Evolutionary conservation across 2,113 vertebrate genomes (phyloP).

Genomic region (Columba janthina): DNA sequence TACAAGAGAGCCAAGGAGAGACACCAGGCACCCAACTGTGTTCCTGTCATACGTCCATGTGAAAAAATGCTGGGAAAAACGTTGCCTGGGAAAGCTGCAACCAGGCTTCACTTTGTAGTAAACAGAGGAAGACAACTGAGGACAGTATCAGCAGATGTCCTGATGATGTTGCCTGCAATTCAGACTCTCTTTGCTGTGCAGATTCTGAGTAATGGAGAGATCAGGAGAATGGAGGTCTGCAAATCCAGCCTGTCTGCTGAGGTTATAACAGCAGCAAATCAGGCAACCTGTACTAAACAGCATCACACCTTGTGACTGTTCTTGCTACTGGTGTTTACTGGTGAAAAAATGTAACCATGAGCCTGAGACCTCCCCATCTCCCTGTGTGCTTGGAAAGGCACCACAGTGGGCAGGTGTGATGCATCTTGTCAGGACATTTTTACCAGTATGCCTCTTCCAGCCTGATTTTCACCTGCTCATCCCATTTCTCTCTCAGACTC

Average conservation of each 20-base stretch:
- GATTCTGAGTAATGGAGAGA: neutral
- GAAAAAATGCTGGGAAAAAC: neutral
- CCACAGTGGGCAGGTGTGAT: accelerated
- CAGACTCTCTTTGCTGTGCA: neutral
- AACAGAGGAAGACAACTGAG: neutral
- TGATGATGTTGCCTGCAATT: neutral
- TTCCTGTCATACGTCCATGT: neutral
- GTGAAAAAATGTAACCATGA: neutral
- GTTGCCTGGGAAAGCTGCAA: neutral
- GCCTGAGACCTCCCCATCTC: neutral
- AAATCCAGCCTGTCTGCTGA: neutral
- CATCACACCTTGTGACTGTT: neutral
- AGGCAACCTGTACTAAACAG: neutral
- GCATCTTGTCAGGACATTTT: neutral
- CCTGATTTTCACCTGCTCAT: neutral
- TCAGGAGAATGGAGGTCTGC: neutral
- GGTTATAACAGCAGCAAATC: neutral
- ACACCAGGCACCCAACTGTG: neutral
- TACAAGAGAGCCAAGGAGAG: neutral
- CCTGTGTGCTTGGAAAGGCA: neutral
- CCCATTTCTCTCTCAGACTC: neutral
- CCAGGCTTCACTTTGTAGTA: neutral
- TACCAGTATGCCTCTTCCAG: neutral
- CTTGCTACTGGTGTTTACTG: neutral
- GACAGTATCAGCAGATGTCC: neutral